Percentiles rank a stretch among this genome's conserved stretches.
These are phyloP conservation scores for Cistogaster globosa DNA, from an alignment of 2,888 invertebrate genomes.

Conservation along the genomic window DNA sequence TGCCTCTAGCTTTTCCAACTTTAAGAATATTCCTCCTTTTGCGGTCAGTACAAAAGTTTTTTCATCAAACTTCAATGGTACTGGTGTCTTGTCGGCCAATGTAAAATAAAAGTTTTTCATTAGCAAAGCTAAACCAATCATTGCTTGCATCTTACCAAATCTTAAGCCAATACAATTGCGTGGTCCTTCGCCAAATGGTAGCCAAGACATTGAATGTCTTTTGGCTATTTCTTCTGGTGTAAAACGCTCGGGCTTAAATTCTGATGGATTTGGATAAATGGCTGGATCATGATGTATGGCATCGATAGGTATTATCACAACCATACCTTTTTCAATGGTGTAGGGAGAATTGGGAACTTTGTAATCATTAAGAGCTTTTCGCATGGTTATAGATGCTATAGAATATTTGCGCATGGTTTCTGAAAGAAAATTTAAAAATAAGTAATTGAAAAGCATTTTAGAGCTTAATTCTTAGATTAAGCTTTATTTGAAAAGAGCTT, in stretches of 20 bases:
- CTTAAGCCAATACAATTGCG: conserved; percentile 81
- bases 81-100: conserved; percentile 73
- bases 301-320: conserved; percentile 84
- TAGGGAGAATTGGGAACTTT: conserved; percentile 79
- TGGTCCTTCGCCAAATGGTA: conserved; percentile 80
- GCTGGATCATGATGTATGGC: conserved; percentile 83
- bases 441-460: no score
- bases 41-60: conserved; percentile 75
- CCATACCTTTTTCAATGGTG: conserved; percentile 84
- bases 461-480: no score
- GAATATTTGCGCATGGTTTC: conserved; percentile 84
- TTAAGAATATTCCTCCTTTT: conserved; percentile 76
- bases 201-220: conserved; percentile 77
- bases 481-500: no score
- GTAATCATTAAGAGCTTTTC: conserved; percentile 80
- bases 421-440: conserved; percentile 64
- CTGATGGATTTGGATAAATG: conserved; percentile 82
- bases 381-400: conserved; percentile 79
- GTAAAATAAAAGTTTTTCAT: conserved; percentile 77
- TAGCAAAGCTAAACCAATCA: conserved; percentile 77
- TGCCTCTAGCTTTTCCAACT: conserved; percentile 72
- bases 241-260: conserved; percentile 83
- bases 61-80: conserved; percentile 76
- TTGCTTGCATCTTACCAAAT: conserved; percentile 81
- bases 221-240: conserved; percentile 76